phyloP scores from a whole-genome alignment of 2,888 invertebrate genomes.

The Entomobrya multifasciata region DNA sequence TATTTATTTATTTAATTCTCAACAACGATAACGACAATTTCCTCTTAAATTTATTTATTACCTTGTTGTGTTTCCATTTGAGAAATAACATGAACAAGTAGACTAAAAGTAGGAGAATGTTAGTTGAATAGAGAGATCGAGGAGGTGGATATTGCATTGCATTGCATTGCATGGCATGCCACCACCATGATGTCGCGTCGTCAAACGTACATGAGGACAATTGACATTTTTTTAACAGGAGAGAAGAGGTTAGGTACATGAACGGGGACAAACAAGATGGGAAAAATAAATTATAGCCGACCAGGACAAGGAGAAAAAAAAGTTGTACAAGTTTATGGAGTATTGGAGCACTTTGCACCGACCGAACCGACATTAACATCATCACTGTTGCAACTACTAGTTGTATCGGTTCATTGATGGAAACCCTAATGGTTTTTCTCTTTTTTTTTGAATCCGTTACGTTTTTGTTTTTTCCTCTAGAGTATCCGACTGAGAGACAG shows the following conservation, averaged over 20 bases:
- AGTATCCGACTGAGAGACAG: slow-evolving; percentile 18
- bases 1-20: slow-evolving; percentile 2
- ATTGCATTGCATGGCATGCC: not conserved
- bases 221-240: not conserved
- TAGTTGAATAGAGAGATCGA: not conserved
- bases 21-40: not conserved
- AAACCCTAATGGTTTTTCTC: slow-evolving; percentile 46
- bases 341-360: slow-evolving; percentile 3
- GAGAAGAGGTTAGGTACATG: not conserved
- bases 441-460: not conserved
- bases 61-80: not conserved
- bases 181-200: not conserved
- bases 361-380: not conserved
- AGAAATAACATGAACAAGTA: not conserved
- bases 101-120: not conserved
- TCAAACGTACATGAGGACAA: too few relatives aligned
- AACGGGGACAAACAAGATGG: not conserved
- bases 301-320: not conserved
- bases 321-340: not conserved
- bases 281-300: not conserved
- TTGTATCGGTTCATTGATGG: slow-evolving; percentile 43
- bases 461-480: not conserved
- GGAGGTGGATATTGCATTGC: not conserved
- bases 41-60: slow-evolving; percentile 37
- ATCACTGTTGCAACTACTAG: too few relatives aligned